Percentiles rank a stretch among this genome's conserved stretches.
Evolutionary conservation across 2,888 invertebrate species (phyloP).

Genomic region (Aquatica leii): DNA sequence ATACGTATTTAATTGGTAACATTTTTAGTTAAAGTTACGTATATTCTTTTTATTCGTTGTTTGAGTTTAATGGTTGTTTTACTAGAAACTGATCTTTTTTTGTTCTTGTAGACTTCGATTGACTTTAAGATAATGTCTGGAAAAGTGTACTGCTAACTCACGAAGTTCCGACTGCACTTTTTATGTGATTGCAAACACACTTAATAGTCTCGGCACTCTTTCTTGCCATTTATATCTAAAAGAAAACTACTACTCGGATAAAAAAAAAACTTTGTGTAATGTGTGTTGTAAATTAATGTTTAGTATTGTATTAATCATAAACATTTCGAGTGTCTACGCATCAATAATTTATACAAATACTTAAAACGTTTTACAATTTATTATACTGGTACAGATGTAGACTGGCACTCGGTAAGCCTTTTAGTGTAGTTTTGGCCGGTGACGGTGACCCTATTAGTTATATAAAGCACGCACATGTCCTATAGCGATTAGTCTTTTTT

Average conservation of each 20-base stretch:
- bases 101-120: constrained; percentile 30
- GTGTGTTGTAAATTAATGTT: background rate
- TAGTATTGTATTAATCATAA: background rate
- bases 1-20: background rate
- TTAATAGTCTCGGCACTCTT: constrained; percentile 29
- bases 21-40: constrained; percentile 20
- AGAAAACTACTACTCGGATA: constrained; percentile 23
- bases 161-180: constrained; percentile 35
- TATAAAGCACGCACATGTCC: too few species aligned
- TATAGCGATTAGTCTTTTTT: too few species aligned
- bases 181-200: constrained; percentile 34
- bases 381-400: too few species aligned
- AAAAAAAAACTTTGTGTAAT: constrained; percentile 13
- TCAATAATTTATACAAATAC: too few species aligned
- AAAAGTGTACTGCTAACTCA: constrained; percentile 33
- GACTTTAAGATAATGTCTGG: constrained; percentile 37
- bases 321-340: too few species aligned
- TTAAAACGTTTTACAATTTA: too few species aligned
- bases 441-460: too few species aligned
- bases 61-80: constrained; percentile 23
- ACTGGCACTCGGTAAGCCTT: too few species aligned
- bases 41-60: constrained; percentile 16
- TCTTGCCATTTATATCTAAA: constrained; percentile 26
- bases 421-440: too few species aligned
- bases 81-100: constrained; percentile 20